phyloP scores from a whole-genome alignment of 2,888 invertebrate species.

The Slavum lentiscoides region DNA sequence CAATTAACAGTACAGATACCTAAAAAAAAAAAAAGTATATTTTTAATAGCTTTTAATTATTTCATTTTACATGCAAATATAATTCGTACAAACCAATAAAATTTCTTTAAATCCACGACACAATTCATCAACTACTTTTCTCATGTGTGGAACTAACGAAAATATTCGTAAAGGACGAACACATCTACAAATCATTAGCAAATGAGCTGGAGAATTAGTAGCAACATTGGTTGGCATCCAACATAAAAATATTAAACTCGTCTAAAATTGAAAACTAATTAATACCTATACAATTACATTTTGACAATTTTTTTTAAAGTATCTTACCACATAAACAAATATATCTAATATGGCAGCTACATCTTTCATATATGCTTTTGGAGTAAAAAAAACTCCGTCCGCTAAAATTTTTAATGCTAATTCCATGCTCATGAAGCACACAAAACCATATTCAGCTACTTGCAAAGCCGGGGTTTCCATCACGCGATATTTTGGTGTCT shows the following conservation, averaged over 20 bases:
- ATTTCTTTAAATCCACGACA: conserved; percentile 99
- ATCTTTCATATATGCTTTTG: conserved; percentile 97
- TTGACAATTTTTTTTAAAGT: neutral
- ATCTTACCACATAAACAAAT: conserved; percentile 87
- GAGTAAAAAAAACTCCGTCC: conserved; percentile 97
- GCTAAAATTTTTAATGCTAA: conserved; percentile 93
- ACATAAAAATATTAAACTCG: conserved; percentile 89
- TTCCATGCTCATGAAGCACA: conserved; percentile 97
- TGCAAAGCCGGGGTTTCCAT: conserved; percentile 93
- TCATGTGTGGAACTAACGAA: conserved; percentile 97
- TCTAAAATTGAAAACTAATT: conserved; percentile 64
- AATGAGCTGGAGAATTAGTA: conserved; percentile 90
- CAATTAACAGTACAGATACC: conserved; percentile 93
- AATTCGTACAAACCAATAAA: conserved; percentile 70
- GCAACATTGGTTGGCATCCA: conserved; percentile 95
- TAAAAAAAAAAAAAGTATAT: conserved; percentile 59
- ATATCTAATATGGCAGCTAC: conserved; percentile 95
- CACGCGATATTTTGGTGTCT: conserved; percentile 89
- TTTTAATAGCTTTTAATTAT: neutral
- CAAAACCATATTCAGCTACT: conserved; percentile 96
- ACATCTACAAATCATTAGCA: conserved; percentile 94
- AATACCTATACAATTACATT: conserved; percentile 6
- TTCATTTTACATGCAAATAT: conserved; percentile 16
- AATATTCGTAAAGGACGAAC: conserved; percentile 95
- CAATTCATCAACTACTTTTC: conserved; percentile 97